Percentiles rank a stretch among this genome's conserved stretches.
These are phyloP conservation scores for Holothuria glaberrima DNA, from an alignment of 35 echinoderm and acorn worm species.

Conservation along the genomic window DNA sequence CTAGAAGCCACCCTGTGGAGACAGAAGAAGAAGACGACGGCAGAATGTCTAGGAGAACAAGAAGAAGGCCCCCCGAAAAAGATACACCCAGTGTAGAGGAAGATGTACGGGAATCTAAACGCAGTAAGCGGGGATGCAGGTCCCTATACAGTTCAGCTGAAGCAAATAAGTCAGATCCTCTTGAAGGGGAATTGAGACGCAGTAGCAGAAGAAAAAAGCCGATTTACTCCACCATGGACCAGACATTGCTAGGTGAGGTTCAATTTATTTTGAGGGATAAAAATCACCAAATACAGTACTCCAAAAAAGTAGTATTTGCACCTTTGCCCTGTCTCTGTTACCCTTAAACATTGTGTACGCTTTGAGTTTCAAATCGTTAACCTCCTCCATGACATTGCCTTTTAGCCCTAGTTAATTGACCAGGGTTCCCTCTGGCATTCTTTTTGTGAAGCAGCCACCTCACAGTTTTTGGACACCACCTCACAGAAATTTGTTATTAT, in stretches of 20 bases:
- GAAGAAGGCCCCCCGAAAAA: not conserved
- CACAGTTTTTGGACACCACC: too few species aligned
- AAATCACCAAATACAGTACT: too few species aligned
- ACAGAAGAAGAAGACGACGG: not conserved
- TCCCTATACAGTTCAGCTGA: conserved; percentile 10
- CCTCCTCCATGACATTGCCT: too few species aligned
- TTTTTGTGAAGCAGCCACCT: too few species aligned
- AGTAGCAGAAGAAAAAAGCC: conserved; percentile 67
- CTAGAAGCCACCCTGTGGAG: not conserved
- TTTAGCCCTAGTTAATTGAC: too few species aligned
- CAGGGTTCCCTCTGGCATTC: too few species aligned
- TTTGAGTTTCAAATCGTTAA: too few species aligned
- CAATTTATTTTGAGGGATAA: too few species aligned
- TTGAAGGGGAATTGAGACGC: conserved; percentile 45
- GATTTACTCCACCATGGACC: conserved; percentile 80
- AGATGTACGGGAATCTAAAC: not conserved
- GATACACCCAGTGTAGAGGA: not conserved
- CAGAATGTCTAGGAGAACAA: not conserved
- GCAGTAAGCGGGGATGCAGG: not conserved
- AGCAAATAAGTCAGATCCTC: conserved; percentile 26
- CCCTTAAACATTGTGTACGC: too few species aligned
- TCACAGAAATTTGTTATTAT: too few species aligned
- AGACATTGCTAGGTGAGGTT: conserved; percentile 61
- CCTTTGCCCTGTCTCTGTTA: too few species aligned
- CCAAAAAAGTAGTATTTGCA: too few species aligned